phyloP scores from a whole-genome alignment of 2,113 vertebrate species.

The Percina caprodes region DNA sequence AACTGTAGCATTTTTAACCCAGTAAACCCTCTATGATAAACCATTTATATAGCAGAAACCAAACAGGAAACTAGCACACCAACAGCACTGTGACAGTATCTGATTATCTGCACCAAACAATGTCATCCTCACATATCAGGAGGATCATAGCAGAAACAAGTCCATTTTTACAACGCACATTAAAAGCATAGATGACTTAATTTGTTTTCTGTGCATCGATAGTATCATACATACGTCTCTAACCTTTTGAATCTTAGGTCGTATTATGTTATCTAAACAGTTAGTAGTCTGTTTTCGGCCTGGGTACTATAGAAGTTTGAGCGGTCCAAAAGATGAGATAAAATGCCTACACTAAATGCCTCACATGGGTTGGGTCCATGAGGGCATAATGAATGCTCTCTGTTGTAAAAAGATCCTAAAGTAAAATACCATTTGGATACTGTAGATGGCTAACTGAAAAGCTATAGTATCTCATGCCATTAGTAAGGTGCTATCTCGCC shows the following conservation, averaged over 20 bases:
- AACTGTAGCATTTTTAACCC: background rate
- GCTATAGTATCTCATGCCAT: no score
- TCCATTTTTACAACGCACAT: background rate
- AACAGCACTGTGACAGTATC: background rate
- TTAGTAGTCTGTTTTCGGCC: background rate
- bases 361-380: constrained; percentile 21
- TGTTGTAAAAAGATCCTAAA: background rate
- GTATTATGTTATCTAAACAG: background rate
- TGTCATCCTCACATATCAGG: background rate
- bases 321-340: background rate
- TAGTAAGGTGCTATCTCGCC: no score
- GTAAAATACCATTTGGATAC: background rate
- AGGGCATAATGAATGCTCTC: background rate
- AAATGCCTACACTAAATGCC: background rate
- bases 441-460: background rate
- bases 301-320: no score
- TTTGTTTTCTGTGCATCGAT: background rate
- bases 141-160: background rate
- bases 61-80: constrained; percentile 1
- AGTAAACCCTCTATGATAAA: background rate
- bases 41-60: background rate
- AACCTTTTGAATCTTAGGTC: background rate
- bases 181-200: background rate
- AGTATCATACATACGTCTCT: background rate
- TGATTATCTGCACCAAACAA: background rate